phyloP scores from a whole-genome alignment of 2,888 invertebrate species.

The Rhynchonema sp. region DNA sequence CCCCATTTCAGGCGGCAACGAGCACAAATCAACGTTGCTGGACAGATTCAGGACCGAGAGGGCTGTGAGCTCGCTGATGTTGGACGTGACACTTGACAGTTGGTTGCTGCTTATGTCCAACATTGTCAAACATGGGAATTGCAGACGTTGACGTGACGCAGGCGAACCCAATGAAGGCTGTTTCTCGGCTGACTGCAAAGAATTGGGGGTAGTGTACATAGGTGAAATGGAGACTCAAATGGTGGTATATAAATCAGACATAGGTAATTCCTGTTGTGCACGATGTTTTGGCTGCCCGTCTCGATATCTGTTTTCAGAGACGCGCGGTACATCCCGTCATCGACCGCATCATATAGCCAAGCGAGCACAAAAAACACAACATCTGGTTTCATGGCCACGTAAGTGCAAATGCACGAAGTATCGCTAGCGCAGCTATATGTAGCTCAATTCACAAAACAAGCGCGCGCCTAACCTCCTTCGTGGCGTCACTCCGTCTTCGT shows the following conservation, averaged over 20 bases:
- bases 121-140: slow-evolving; percentile 84
- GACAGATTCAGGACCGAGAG: slow-evolving; percentile 83
- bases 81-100: slow-evolving; percentile 47
- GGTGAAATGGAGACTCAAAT: too few species aligned
- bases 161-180: too few species aligned
- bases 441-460: background rate
- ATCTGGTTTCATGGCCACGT: too few species aligned
- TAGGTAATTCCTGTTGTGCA: background rate
- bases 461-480: background rate
- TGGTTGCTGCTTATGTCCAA: slow-evolving; percentile 77
- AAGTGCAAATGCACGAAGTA: too few species aligned
- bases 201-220: too few species aligned
- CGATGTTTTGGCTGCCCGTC: background rate
- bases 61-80: slow-evolving; percentile 61
- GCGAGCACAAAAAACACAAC: too few species aligned
- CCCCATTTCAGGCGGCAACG: slow-evolving; percentile 79
- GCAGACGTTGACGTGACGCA: slow-evolving; percentile 32
- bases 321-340: too few species aligned
- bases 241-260: too few species aligned
- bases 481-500: background rate
- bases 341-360: too few species aligned
- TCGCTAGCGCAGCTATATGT: background rate
- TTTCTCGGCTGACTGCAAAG: too few species aligned
- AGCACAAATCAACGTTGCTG: slow-evolving; percentile 41
- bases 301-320: too few species aligned